These are phyloP conservation scores for Phycodurus eques DNA, from an alignment of 2,113 vertebrate genomes.

Conservation along the genomic window DNA sequence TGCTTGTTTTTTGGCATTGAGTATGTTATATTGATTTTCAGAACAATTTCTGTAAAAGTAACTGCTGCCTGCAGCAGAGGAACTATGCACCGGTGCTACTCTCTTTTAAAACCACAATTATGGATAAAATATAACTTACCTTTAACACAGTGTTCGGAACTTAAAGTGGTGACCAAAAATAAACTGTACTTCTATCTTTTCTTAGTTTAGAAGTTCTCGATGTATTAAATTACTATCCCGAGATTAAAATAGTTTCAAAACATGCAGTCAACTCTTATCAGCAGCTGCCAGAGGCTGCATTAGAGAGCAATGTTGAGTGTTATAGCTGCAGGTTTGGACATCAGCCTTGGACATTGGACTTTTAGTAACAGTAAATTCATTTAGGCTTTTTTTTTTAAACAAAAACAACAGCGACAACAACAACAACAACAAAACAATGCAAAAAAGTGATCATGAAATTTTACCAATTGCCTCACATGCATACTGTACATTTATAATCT, in stretches of 20 bases:
- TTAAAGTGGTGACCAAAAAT: slow-evolving; percentile 36
- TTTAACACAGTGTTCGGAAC: slow-evolving; percentile 17
- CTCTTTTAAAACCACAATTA: neutral
- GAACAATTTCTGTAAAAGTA: neutral
- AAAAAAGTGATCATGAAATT: neutral
- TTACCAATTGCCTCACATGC: neutral
- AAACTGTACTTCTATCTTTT: slow-evolving; percentile 36
- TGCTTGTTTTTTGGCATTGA: neutral
- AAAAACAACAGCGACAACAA: neutral
- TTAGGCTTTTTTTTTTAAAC: neutral
- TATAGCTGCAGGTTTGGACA: slow-evolving; percentile 40
- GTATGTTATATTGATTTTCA: neutral
- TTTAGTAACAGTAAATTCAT: neutral
- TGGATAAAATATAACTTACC: neutral
- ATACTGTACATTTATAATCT: neutral
- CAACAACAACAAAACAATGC: no score
- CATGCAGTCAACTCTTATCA: slow-evolving; percentile 55
- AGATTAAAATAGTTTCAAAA: slow-evolving; percentile 64
- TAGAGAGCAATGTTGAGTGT: slow-evolving; percentile 34
- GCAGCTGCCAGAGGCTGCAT: slow-evolving; percentile 53
- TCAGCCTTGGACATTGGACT: neutral
- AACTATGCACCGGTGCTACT: neutral
- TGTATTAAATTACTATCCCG: slow-evolving; percentile 63
- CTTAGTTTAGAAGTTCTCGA: slow-evolving; percentile 48
- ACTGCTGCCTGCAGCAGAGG: neutral